Conservation (phyloP, 1,140 invertebrate species). For the Copidosoma floridanum region DNA sequence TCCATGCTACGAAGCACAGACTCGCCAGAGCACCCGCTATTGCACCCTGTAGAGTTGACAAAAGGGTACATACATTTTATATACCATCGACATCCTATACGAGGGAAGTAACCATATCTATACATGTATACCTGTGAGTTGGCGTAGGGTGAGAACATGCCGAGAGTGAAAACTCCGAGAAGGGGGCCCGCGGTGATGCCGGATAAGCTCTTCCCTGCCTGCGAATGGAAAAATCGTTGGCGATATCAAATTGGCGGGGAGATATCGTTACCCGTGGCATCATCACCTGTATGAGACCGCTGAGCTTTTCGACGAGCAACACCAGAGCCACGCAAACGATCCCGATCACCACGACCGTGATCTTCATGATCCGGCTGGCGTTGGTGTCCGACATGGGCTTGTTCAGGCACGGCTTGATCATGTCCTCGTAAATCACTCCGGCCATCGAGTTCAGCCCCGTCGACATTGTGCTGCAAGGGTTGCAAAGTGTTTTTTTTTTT, state of each 20-base stretch:
- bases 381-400: slow-evolving; percentile 62
- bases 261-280: background rate
- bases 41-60: slow-evolving; percentile 67
- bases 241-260: background rate
- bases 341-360: slow-evolving; percentile 66
- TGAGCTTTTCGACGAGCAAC: slow-evolving; percentile 69
- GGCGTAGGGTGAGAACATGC: slow-evolving; percentile 73
- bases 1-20: slow-evolving; percentile 74
- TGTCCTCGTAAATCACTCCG: slow-evolving; percentile 78
- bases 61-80: background rate
- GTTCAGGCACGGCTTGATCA: slow-evolving; percentile 67
- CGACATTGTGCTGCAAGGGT: slow-evolving; percentile 69
- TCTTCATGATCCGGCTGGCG: slow-evolving; percentile 69
- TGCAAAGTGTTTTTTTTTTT: slow-evolving; percentile 3
- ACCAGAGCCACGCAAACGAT: slow-evolving; percentile 64
- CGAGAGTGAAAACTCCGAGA: slow-evolving; percentile 74
- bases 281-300: slow-evolving; percentile 63
- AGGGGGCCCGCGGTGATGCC: slow-evolving; percentile 74
- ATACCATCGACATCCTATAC: no score
- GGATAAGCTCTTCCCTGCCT: slow-evolving; percentile 65
- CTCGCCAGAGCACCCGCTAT: slow-evolving; percentile 70
- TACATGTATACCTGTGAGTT: no score
- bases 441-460: slow-evolving; percentile 78
- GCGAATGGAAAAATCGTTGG: slow-evolving; percentile 13
- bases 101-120: no score